These are phyloP conservation scores for Nematostella vectensis DNA, from an alignment of 92 coral and sea anemone genomes.

Conservation along the genomic window DNA sequence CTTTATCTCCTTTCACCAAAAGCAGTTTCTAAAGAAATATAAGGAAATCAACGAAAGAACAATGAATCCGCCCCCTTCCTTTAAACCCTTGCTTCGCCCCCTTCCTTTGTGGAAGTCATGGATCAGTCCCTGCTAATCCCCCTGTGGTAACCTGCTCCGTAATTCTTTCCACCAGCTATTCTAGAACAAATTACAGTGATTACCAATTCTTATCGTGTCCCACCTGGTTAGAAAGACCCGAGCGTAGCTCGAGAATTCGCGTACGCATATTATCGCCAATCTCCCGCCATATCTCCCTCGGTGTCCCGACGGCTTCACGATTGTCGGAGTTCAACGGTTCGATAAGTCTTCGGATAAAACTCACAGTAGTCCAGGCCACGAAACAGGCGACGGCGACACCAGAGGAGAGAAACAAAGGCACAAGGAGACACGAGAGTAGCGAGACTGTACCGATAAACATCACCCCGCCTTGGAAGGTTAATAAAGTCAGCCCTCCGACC, in stretches of 20 bases:
- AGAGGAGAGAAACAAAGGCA: slow-evolving; percentile 11
- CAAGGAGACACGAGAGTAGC: slow-evolving; percentile 8
- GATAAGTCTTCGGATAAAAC: not conserved
- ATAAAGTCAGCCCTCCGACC: slow-evolving; percentile 2
- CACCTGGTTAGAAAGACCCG: not conserved
- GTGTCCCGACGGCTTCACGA: not conserved
- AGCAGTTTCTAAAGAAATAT: too few species aligned
- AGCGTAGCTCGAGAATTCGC: not conserved
- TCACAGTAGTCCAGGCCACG: not conserved
- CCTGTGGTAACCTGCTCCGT: too few species aligned
- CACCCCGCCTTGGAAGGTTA: slow-evolving; percentile 28
- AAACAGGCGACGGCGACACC: slow-evolving; percentile 6
- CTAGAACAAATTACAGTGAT: too few species aligned
- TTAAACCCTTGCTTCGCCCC: too few species aligned
- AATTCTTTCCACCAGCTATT: too few species aligned
- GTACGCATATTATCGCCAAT: not conserved
- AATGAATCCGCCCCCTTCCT: too few species aligned
- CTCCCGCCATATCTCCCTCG: not conserved
- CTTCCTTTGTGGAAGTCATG: too few species aligned
- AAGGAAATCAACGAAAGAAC: too few species aligned
- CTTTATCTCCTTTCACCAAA: too few species aligned
- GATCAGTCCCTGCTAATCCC: too few species aligned
- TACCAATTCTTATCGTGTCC: too few species aligned
- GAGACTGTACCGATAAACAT: slow-evolving; percentile 5
- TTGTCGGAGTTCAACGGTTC: slow-evolving; percentile 1